phyloP scores from a whole-genome alignment of 2,888 invertebrate species.

The Mesorhabditis spiculigera region DNA sequence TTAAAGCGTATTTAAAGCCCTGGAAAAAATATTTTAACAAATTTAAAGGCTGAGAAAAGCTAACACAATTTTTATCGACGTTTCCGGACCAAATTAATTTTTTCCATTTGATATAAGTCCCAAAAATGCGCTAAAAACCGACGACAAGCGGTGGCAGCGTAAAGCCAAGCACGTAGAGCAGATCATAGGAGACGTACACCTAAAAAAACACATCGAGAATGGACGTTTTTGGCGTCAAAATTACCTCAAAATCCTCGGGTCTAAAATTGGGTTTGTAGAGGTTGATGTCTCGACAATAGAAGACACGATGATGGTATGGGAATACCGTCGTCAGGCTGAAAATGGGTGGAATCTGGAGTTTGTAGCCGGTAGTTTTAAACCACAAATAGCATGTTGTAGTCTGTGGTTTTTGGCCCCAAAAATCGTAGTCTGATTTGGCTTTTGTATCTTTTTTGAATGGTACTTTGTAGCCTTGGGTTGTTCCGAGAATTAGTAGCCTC shows the following conservation, averaged over 20 bases:
- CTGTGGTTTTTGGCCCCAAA: no score
- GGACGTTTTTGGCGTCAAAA: constrained; percentile 11
- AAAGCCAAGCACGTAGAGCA: constrained; percentile 56
- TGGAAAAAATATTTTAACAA: no score
- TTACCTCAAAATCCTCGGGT: constrained; percentile 52
- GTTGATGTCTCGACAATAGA: constrained; percentile 55
- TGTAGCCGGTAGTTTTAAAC: background rate
- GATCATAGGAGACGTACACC: constrained; percentile 54
- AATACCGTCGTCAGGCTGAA: constrained; percentile 58
- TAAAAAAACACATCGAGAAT: constrained; percentile 10
- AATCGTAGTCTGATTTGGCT: no score
- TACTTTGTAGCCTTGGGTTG: no score
- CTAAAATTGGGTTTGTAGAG: constrained; percentile 57
- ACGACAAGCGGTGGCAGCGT: constrained; percentile 56
- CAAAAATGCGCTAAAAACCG: constrained; percentile 28
- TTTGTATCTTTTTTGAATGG: no score
- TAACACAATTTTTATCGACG: no score
- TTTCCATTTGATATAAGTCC: no score
- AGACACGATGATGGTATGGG: constrained; percentile 57
- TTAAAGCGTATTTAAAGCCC: background rate
- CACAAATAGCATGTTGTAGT: background rate
- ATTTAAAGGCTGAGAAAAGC: no score
- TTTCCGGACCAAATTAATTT: no score
- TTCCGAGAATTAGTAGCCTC: no score
- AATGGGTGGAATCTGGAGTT: background rate